A percentile compares a stretch with the other conserved stretches of the same genome.
Conservation (phyloP, 2,113 vertebrate species). For the Poicephalus meyeri region DNA sequence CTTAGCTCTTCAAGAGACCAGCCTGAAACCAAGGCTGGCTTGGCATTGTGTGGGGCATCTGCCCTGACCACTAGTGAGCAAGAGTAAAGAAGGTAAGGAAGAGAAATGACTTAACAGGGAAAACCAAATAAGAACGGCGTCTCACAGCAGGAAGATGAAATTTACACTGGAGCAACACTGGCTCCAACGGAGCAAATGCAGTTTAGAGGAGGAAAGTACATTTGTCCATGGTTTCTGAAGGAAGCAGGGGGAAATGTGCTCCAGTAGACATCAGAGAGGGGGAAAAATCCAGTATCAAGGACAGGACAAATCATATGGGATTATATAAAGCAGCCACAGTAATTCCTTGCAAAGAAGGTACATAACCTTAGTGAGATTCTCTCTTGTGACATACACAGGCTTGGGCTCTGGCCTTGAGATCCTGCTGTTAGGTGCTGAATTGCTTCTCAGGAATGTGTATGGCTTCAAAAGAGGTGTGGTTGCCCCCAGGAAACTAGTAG, state of each 20-base stretch:
- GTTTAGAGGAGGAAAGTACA: neutral
- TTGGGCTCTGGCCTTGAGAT: neutral
- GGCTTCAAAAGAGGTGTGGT: neutral
- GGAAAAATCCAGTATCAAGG: accelerated
- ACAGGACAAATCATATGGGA: neutral
- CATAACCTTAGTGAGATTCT: neutral
- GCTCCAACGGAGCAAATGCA: neutral
- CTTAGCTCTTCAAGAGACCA: no score
- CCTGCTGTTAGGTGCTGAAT: neutral
- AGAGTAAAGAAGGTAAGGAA: neutral
- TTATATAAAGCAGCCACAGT: neutral
- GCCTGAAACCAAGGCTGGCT: no score
- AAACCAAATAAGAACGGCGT: neutral
- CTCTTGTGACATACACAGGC: no score
- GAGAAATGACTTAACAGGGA: neutral
- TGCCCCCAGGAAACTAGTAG: neutral
- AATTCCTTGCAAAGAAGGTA: neutral
- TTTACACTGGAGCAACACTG: neutral
- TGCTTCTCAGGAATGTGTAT: neutral
- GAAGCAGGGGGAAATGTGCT: neutral
- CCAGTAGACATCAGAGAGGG: neutral
- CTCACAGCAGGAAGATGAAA: neutral
- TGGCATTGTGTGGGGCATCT: no score
- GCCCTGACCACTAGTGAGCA: neutral
- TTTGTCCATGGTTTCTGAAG: neutral